Evolutionary conservation across 35 echinoderm and acorn worm genomes (phyloP).

Genomic region (Amphiura filiformis): DNA sequence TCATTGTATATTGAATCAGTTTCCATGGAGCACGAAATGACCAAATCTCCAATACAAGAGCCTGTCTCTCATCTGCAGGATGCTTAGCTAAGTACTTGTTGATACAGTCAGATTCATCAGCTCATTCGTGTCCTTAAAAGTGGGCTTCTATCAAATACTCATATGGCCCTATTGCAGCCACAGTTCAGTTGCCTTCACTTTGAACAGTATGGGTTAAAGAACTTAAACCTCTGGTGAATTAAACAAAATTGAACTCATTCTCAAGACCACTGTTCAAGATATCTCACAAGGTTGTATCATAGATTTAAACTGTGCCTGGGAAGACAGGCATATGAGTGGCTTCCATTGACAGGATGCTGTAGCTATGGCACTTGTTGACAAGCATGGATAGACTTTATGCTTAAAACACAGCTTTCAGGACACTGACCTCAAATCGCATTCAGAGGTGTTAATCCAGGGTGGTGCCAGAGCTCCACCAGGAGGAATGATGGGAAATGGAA

Average conservation of each 20-base stretch:
- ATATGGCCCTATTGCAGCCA: background rate
- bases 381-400: background rate
- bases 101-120: background rate
- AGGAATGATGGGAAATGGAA: background rate
- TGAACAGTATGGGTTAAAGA: background rate
- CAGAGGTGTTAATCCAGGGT: background rate
- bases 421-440: background rate
- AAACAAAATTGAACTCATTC: background rate
- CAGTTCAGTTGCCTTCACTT: background rate
- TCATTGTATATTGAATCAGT: no score
- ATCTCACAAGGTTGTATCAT: background rate
- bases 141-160: background rate
- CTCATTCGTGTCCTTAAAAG: background rate
- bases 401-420: background rate
- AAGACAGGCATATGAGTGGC: background rate
- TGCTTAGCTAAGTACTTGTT: background rate
- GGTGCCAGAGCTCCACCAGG: background rate
- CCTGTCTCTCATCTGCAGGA: background rate
- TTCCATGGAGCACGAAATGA: no score
- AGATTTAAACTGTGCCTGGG: background rate
- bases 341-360: background rate
- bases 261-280: background rate
- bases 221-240: background rate
- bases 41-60: background rate
- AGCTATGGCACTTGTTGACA: background rate